Conservation (phyloP, 2,797 vertebrate genomes). For the Cryptoblepharus egeriae region DNA sequence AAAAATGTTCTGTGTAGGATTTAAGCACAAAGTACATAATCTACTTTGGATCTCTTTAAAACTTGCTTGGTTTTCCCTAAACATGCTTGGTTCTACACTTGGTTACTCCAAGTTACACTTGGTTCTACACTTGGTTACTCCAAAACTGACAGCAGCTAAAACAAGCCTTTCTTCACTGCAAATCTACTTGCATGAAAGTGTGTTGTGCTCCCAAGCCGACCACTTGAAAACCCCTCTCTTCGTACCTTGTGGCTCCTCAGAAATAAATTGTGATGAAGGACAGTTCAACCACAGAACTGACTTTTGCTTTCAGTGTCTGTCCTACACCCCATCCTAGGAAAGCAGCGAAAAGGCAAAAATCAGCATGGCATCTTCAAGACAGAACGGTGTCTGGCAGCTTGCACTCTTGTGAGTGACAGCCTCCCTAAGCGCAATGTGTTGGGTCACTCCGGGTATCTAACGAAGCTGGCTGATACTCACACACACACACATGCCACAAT, state of each 20-base stretch:
- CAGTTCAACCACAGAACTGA: not conserved
- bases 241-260: not conserved
- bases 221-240: slow-evolving; percentile 20
- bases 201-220: not conserved
- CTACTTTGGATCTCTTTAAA: not conserved
- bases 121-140: not conserved
- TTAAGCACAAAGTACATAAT: too few species aligned
- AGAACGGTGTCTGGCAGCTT: too few species aligned
- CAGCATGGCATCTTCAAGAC: not conserved
- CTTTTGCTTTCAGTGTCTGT: slow-evolving; percentile 27
- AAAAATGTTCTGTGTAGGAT: not conserved
- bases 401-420: not conserved
- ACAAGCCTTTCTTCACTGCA: not conserved
- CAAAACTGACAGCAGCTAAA: not conserved
- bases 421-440: too few species aligned
- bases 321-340: not conserved
- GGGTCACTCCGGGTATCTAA: too few species aligned
- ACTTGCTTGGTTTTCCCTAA: not conserved
- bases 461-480: too few species aligned
- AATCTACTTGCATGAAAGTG: not conserved
- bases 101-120: too few species aligned
- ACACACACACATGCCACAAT: not conserved
- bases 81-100: not conserved
- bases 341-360: not conserved
- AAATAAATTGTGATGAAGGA: not conserved